phyloP scores from a whole-genome alignment of 2,113 vertebrate genomes.

The Polypterus senegalus region DNA sequence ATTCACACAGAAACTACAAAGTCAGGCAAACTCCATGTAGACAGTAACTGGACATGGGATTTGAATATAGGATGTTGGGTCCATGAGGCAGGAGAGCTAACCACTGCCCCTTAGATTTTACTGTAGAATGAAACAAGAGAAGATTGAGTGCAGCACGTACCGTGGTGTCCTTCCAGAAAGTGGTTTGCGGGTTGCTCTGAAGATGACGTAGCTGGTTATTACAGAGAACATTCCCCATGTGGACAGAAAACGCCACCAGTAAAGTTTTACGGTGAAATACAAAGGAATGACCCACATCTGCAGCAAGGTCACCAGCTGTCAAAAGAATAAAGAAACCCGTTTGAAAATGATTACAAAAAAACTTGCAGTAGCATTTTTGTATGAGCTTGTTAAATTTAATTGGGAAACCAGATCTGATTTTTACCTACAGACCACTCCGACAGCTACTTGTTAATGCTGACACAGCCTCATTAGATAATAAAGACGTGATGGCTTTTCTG shows the following conservation, averaged over 20 bases:
- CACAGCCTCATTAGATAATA: background rate
- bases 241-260: slow-evolving; percentile 54
- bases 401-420: slow-evolving; percentile 1
- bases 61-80: no score
- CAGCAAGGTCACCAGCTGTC: slow-evolving; percentile 50
- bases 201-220: slow-evolving; percentile 48
- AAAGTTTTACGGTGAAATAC: slow-evolving; percentile 52
- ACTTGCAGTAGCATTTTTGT: background rate
- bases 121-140: no score
- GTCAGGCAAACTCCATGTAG: no score
- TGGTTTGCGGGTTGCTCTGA: slow-evolving; percentile 48
- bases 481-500: background rate
- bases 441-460: background rate
- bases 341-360: slow-evolving; percentile 7
- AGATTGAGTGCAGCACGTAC: slow-evolving; percentile 12
- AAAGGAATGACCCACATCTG: slow-evolving; percentile 54
- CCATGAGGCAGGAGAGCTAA: no score
- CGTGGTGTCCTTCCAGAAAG: slow-evolving; percentile 40
- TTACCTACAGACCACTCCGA: slow-evolving; percentile 5
- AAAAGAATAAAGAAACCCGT: slow-evolving; percentile 15
- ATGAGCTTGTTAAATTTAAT: slow-evolving; percentile 17
- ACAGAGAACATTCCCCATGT: slow-evolving; percentile 47
- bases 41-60: no score
- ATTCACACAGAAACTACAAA: no score
- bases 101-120: no score